Evolutionary conservation across 2,113 vertebrate genomes (phyloP), one percentile per base, ranked within the genome.

Genomic region (Gavia stellata): DNA sequence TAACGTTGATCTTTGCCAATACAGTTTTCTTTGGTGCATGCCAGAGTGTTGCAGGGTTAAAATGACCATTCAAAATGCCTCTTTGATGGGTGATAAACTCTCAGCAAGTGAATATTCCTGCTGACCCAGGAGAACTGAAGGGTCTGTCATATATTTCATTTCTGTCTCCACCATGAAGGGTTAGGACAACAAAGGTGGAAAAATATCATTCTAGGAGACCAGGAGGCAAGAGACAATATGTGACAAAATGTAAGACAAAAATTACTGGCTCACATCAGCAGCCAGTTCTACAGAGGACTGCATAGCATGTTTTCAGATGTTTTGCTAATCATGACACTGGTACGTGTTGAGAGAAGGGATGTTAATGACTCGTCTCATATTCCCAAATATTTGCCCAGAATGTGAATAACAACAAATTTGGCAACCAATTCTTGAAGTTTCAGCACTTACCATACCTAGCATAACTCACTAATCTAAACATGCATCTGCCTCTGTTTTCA

Each of bases 401-500:
- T 10, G 38, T 44, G 58, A 80, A 58, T 56, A 82, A 55, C 68
- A 94, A 66, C n/a, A 50, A 55, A 83, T 90, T 67, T 90, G 94
- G 89, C 93, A 94, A 92, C 86, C 67, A 34, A 1, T 86, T 93
- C 33, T 86, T 66, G 19, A 53, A 26, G 15, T 86, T 93, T 96
- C 91, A 88, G 62, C 94, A 83, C 81, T 66, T 47, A 38, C 59
- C 74, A 44, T 20, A 44, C 31, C 38, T 93, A 79, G n/a, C 3
- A 9, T 68, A 74, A 90, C 50, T 78, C 33, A 26, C 59, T 96
- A 70, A 95, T 97, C 91, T 92, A 88, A 96, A 86, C 58, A 74
- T 49, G 38, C 24, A 84, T 89, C 91, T 89, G 38, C 70, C 20
- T 90, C 80, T 88, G 68, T 95, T 95, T 92, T 95, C 91, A 91